These are phyloP conservation scores for Conomelus anceps DNA, from an alignment of 2,888 invertebrate genomes.

Conservation along the genomic window DNA sequence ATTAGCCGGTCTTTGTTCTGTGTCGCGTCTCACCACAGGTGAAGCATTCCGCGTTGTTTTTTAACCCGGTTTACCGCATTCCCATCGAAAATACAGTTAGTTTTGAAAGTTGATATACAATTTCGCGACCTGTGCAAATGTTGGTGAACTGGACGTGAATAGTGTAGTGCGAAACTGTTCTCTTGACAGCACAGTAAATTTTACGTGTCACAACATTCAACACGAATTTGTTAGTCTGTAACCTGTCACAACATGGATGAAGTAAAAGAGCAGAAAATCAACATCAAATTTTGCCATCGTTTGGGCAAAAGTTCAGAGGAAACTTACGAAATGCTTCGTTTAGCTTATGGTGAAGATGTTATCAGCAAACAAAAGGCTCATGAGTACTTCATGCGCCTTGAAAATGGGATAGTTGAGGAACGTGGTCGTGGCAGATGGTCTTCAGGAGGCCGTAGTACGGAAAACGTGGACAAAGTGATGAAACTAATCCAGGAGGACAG, in stretches of 20 bases:
- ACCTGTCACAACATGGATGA: background rate
- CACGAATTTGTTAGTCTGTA: background rate
- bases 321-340: background rate
- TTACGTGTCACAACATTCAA: background rate
- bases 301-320: background rate
- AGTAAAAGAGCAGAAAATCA: background rate
- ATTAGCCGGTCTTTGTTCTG: background rate
- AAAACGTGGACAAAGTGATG: background rate
- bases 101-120: background rate
- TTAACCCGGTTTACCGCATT: background rate
- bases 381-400: background rate
- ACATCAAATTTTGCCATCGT: background rate
- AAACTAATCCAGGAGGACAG: background rate
- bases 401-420: background rate
- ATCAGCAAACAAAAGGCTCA: background rate
- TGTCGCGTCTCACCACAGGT: background rate
- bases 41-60: background rate
- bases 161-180: background rate
- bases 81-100: background rate
- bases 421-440: background rate
- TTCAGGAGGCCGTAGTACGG: background rate
- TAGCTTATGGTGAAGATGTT: background rate
- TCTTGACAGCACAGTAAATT: background rate
- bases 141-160: background rate
- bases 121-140: background rate